A percentile compares a stretch with the other conserved stretches of the same genome.
Evolutionary conservation across 2,797 vertebrate species (phyloP).

Genomic region (Amazona ochrocephala): DNA sequence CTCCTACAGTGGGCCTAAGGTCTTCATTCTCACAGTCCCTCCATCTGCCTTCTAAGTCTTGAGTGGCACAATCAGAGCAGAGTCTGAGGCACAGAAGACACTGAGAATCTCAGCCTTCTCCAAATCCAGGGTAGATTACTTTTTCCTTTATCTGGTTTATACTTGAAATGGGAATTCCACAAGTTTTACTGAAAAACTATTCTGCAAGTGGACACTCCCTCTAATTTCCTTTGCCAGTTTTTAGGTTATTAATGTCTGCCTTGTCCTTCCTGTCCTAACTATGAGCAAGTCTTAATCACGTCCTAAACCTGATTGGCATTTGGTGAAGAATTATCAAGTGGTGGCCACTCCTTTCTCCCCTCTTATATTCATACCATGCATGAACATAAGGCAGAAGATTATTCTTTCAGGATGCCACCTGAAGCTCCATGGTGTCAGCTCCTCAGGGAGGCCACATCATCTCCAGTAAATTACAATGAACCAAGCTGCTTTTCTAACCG

Average conservation of each 20-base stretch:
- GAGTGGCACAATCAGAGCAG: not conserved
- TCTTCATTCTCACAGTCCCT: not conserved
- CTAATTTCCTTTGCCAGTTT: not conserved
- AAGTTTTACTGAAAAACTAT: not conserved
- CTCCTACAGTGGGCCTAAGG: not conserved
- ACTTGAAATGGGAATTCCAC: not conserved
- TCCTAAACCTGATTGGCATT: not conserved
- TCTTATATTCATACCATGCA: not conserved
- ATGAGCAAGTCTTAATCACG: not conserved
- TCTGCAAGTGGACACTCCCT: not conserved
- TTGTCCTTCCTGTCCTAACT: not conserved
- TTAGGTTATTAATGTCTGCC: not conserved
- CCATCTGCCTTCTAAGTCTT: not conserved
- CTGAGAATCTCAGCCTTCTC: not conserved
- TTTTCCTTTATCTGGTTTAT: not conserved
- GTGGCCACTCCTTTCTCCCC: not conserved
- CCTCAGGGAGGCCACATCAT: not conserved
- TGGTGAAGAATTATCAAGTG: not conserved
- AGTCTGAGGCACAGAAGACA: not conserved
- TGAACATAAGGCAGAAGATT: not conserved
- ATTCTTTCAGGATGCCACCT: not conserved
- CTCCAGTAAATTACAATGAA: not conserved
- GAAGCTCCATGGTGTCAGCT: not conserved
- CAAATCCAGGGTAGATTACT: not conserved
- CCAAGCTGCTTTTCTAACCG: not conserved